Evolutionary conservation across 2,888 invertebrate genomes (phyloP).

Genomic region (Halocaridina rubra): DNA sequence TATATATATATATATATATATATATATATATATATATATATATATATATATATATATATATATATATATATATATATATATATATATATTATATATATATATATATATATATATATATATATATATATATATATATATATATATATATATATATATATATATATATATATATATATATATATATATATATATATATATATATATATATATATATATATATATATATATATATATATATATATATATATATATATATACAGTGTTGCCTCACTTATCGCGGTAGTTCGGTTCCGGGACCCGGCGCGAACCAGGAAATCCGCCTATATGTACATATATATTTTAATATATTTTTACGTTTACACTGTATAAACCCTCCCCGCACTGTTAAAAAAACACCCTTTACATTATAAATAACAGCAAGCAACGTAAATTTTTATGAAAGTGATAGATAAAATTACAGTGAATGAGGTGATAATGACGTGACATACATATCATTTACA

Average conservation of each 20-base stretch:
- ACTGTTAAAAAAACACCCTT: no score
- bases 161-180: not conserved
- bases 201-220: not conserved
- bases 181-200: not conserved
- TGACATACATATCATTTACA: no score
- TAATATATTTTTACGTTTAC: not conserved
- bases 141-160: not conserved
- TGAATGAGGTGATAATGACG: no score
- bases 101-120: not conserved
- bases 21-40: not conserved
- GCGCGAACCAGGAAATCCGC: not conserved
- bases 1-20: not conserved
- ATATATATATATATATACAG: not conserved
- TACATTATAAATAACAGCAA: no score
- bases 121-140: not conserved
- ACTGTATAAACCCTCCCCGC: no score
- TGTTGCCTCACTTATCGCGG: not conserved
- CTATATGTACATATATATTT: not conserved
- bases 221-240: not conserved
- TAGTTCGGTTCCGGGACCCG: no score
- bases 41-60: not conserved
- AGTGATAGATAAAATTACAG: no score
- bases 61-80: not conserved
- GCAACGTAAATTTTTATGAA: no score
- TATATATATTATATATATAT: not conserved